Percentiles rank a stretch among this genome's conserved stretches.
Evolutionary conservation across 2,113 vertebrate species (phyloP).

Genomic region (Bujurquina vittata): DNA sequence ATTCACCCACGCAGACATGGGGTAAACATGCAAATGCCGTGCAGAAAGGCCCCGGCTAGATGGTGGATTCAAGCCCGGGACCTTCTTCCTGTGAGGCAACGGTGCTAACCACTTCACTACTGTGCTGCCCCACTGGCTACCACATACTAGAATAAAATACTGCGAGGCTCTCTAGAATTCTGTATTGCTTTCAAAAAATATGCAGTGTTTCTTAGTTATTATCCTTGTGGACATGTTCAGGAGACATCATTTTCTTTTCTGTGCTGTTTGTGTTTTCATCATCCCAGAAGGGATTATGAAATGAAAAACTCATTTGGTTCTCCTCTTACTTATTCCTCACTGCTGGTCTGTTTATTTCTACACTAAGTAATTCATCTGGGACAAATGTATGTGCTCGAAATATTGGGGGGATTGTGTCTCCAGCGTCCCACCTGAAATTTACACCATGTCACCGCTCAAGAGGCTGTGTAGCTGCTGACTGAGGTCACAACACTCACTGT

Average conservation of each 20-base stretch:
- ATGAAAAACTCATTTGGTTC: background rate
- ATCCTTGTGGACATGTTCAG: background rate
- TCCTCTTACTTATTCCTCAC: background rate
- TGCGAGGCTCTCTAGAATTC: background rate
- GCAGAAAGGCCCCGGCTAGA: too few species aligned
- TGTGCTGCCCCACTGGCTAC: rapidly evolving
- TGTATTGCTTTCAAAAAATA: background rate
- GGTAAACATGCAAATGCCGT: too few species aligned
- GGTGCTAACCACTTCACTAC: too few species aligned
- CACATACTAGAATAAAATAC: background rate
- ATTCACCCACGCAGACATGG: too few species aligned
- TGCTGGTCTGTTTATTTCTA: background rate
- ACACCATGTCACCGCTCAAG: background rate
- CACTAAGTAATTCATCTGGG: background rate
- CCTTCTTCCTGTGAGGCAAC: too few species aligned
- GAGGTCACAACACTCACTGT: background rate
- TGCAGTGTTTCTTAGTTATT: background rate
- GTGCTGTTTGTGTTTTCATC: background rate
- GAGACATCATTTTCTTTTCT: background rate
- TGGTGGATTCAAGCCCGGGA: too few species aligned
- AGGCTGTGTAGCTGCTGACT: background rate
- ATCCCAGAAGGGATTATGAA: background rate
- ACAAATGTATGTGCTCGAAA: background rate
- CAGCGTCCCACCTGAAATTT: background rate
- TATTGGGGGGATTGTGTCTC: background rate